Evolutionary conservation across 2,113 vertebrate genomes (phyloP), one percentile per base, ranked within the genome.

Genomic region (Leptobrachium ailaonicum): DNA sequence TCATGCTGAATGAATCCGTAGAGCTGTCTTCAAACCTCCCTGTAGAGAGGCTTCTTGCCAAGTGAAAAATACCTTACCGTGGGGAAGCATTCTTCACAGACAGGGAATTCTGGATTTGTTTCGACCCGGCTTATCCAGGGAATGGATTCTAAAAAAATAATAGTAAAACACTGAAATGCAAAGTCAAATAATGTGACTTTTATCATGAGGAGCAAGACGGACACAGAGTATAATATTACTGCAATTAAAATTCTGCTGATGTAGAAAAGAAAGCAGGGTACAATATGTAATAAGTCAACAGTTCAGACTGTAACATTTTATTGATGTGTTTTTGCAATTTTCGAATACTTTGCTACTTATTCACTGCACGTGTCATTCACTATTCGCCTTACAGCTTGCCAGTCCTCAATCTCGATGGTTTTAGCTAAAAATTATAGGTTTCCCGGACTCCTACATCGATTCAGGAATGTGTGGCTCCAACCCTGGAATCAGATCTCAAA

Each of bases 161-260:
- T 32, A 32, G 20, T 32, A 78, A 78, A 78, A 78, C 67, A 78
- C 41, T 63, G 43, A 71, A 71, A 71, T 71, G 67, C 76, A 41
- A 67, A 78, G 76, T 53, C 67, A 54, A 50, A 45, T 77, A 77
- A 70, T 70, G 54, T 62, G 53, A 77, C 76, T 77, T 77, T 70
- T 70, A 78, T 71, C 76, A 78, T 71, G 67, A 56, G 67, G 76
- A 62, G 41, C 67, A 62, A 60, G 7, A 66, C 58, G 40, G 58
- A 72, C 77, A 56, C 58, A 12, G 77, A 73, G 77, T 72, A 79
- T 79, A 32, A 63, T 42, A 79, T 79, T 79, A 79, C 77, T 7
- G 70, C 63, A 73, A 79, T 79, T 79, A 79, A 44, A 66, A 79
- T 73, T 58, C 62, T 79, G 70, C 77, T 79, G 77, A 73, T 73